Conservation (phyloP, 23 tunicate genomes). For the Ascidia mentula region DNA sequence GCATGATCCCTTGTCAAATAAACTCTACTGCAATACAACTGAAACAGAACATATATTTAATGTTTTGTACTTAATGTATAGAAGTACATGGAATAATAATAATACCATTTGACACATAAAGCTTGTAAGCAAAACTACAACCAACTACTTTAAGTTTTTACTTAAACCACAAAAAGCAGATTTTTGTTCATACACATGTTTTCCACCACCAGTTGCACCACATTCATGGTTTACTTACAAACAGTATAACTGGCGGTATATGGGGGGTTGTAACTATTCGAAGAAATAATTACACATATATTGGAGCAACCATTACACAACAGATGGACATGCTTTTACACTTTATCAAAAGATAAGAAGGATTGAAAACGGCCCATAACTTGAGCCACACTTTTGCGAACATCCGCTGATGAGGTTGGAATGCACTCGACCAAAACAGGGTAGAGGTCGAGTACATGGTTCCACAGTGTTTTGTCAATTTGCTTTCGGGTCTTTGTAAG, state of each 20-base stretch:
- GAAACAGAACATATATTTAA: not conserved
- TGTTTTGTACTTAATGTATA: not conserved
- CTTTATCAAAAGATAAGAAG: conserved; percentile 18
- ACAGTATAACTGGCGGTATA: too few relatives aligned
- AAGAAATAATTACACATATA: not conserved
- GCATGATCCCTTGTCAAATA: not conserved
- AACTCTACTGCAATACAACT: not conserved
- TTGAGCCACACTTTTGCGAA: conserved; percentile 71
- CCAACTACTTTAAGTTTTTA: too few relatives aligned
- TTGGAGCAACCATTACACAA: not conserved
- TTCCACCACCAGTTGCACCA: too few relatives aligned
- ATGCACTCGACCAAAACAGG: conserved; percentile 81
- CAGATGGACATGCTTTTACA: not conserved
- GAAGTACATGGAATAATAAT: not conserved
- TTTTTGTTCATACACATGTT: too few relatives aligned
- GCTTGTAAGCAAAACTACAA: not conserved
- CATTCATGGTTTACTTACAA: too few relatives aligned
- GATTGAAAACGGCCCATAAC: conserved; percentile 53
- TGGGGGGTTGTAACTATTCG: too few relatives aligned
- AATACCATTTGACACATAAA: not conserved
- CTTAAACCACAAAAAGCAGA: too few relatives aligned
- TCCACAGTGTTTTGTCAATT: conserved; percentile 50
- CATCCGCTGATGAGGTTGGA: conserved; percentile 70
- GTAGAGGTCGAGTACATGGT: conserved; percentile 49
- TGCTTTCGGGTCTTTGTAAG: conserved; percentile 8